Conservation (phyloP, 1,140 invertebrate genomes). For the Calycopis cecrops region DNA sequence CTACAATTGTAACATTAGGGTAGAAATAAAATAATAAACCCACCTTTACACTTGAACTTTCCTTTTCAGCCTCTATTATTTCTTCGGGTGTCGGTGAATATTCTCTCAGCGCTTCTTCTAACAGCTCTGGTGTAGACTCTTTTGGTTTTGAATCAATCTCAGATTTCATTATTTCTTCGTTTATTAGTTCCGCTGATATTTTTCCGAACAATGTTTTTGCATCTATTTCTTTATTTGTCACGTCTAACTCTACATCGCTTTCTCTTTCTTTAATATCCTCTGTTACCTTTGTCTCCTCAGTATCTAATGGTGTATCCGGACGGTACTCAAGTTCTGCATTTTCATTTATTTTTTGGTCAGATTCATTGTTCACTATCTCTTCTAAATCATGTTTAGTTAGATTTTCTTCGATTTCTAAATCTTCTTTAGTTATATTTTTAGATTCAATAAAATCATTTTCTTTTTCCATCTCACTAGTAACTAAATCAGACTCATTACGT, state of each 20-base stretch:
- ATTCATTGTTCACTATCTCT: conserved; percentile 5
- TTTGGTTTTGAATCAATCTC: conserved; percentile 13
- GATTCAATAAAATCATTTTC: neutral
- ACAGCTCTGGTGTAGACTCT: conserved; percentile 18
- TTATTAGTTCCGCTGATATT: neutral
- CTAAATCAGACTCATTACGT: conserved; percentile 25
- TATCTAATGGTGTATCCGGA: neutral
- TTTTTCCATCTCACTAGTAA: neutral
- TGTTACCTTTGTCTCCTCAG: conserved; percentile 4
- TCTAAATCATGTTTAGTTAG: conserved; percentile 4
- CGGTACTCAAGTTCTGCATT: conserved; percentile 10
- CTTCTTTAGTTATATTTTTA: neutral
- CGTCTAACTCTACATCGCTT: conserved; percentile 12
- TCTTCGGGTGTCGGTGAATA: conserved; percentile 15
- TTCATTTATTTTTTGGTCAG: neutral
- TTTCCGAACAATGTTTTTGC: conserved; percentile 2
- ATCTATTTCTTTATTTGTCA: conserved; percentile 8
- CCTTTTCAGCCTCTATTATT: conserved; percentile 16
- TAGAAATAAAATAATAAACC: conserved; percentile 23
- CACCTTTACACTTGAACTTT: conserved; percentile 54
- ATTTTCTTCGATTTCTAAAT: conserved; percentile 13
- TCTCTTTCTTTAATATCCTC: conserved; percentile 9
- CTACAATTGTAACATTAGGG: neutral
- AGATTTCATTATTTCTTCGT: neutral
- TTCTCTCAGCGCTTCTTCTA: conserved; percentile 16